Evolutionary conservation across 2,888 invertebrate species (phyloP), one percentile per base, ranked within the genome.

Genomic region (Odiellus spinosus): DNA sequence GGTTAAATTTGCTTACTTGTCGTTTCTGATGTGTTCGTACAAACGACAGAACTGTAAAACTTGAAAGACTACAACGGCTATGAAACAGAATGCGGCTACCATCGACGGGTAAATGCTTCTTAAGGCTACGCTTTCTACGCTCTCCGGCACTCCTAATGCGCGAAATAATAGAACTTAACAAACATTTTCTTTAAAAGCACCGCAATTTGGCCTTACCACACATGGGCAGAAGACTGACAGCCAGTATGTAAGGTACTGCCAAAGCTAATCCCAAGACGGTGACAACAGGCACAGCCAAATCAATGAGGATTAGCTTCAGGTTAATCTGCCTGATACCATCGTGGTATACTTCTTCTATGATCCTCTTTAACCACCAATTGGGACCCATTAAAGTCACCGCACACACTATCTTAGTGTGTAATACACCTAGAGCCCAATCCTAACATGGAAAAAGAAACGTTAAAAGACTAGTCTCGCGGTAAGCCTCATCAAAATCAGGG

Each of bases 21-120:
- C 96, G 69, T 98, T 96, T 70, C 95, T 93, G 62, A 98, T 98
- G 68, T 93, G 93, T 64, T 95, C 88, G 66, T 95, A 95, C 15
- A 98, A 71, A 61, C 87, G 84, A 60, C 78, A 80, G 70, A 98
- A 88, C 65, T 96, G 95, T 47, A 82, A 77, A 48, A 91, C 78
- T 74, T 96, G 87, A 61, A 91, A 81, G 53, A 76, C 74, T 46
- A 85, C 71, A 54, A 90, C 74, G 43, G 76, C 74, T 44, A 76
- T 68, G 44, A 81, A 69, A 46, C 80, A 67, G 43, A 76, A 74
- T 20, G 81, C 70, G 42, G 87, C 70, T 60, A 95, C 71, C 55
- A 91, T 73, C 59, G 82, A 81, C 21, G 95, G 95, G 71, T 95
- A 96, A 10, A 91, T 77, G 56, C 87, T 73, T 44, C 91, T 74